Evolutionary conservation across 2,888 invertebrate species (phyloP), one percentile per base, ranked within the genome.

Genomic region (Heteropelma amictum): DNA sequence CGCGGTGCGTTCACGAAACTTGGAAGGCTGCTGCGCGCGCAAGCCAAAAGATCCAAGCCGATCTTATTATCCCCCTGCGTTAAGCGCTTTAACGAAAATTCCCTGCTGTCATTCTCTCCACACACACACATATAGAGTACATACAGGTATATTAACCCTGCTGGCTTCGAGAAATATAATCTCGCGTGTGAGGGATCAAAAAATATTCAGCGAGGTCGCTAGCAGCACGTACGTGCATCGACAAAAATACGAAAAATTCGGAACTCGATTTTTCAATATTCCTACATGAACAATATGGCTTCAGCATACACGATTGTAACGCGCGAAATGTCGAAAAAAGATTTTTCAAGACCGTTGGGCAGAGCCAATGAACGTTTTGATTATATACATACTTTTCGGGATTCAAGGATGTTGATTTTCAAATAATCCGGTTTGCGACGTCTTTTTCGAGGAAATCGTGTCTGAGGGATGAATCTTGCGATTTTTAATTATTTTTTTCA

Each of bases 61-160:
- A 77, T 76, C 74, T 79, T 77, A 77, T 77, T 77, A 79, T 76
- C 76, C 74, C 64, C 72, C 51, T 45, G 35, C 54, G 60, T 72
- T 78, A 78, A 78, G 77, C 78, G 74, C 78, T 78, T 78, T 78
- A 75, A 69, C 74, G 45, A 74, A 78, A 75, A 72, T 74, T 68
- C 71, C 56, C 67, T 40, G 45, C 65, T 23, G 49, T 70, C 69
- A 42, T 69, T 53, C 42, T 49, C 49, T 19, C n/a, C n/a, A n/a
- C n/a, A 23, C n/a, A 6, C 40, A 26, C 10, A 30, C n/a, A 10
- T 42, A 21, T n/a, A 65, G 26, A 8, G 12, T 8, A 23, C 8
- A 42, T 30, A 17, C 30, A 53, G 19, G 28, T 12, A 8, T 28
- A 12, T 38, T 3, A n/a, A 21, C 23, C 38, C 28, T 60, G 26